A percentile compares a stretch with the other conserved stretches of the same genome.
Conservation (phyloP, 2,888 invertebrate genomes). For the Chrysolina haemoptera region DNA sequence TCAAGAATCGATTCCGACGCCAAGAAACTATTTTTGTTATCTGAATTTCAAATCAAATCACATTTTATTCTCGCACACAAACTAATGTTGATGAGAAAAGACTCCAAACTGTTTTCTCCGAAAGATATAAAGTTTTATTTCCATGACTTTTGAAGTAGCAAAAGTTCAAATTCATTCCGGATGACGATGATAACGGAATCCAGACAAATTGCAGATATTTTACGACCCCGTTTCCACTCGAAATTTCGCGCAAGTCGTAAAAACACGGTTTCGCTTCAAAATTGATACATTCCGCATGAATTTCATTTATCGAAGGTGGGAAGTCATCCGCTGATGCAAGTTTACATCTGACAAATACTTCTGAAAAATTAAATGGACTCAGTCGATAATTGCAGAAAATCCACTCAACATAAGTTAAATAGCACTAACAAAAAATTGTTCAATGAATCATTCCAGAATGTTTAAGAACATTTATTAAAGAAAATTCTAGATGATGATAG, state of each 20-base stretch:
- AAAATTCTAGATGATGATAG: too few relatives aligned
- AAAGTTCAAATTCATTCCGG: conserved; percentile 16
- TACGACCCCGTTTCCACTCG: conserved; percentile 7
- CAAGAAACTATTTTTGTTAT: not conserved
- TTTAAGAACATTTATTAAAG: too few relatives aligned
- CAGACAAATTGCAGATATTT: conserved; percentile 22
- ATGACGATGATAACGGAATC: not conserved
- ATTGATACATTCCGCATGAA: not conserved
- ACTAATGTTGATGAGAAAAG: conserved; percentile 6
- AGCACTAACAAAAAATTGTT: too few relatives aligned
- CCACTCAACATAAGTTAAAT: too few relatives aligned
- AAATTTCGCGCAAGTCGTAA: conserved; percentile 13
- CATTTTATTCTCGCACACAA: not conserved
- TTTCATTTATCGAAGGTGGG: not conserved
- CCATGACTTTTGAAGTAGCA: conserved; percentile 2
- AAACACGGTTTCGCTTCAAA: not conserved
- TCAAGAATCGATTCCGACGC: too few relatives aligned
- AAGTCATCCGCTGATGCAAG: not conserved
- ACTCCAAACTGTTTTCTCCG: not conserved
- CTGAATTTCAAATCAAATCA: not conserved
- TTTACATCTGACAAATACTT: not conserved
- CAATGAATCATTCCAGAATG: too few relatives aligned
- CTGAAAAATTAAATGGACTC: not conserved
- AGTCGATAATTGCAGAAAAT: too few relatives aligned
- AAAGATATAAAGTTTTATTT: conserved; percentile 12